Base-by-base conservation (phyloP, 1,140 invertebrate genomes). In the Listronotus bonariensis region DNA sequence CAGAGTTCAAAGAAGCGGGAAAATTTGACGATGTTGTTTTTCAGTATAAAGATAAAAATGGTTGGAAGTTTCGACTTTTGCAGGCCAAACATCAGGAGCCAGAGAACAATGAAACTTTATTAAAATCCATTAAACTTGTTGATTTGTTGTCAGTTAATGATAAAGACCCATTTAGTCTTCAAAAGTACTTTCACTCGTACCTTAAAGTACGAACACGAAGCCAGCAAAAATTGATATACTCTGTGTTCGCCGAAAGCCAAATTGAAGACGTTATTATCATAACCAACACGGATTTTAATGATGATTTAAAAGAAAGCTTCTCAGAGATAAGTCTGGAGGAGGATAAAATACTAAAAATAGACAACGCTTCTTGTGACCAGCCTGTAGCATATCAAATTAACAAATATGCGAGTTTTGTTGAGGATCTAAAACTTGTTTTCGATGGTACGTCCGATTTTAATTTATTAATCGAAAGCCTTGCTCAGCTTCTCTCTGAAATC, bases 181-280 rank as follows among this genome's bases (percentile, higher is more conserved):
- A 48, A 10, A 48, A 48, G 26, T 48, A 48, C 18, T 48, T 48
- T 26, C 45, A 26, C 18, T 48, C 45, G 1, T 48, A 48, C 45
- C 15, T 48, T 48, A 48, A 20, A 48, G 18, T 48, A 8, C 20
- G 7, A 17, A 15, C 6, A 9, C 15, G 18, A 12, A 18, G 45
- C 10, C 10, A 7, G 15, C 6, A 18, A 18, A 48, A 48, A 26
- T 48, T 17, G 3, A 7, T 12, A 3, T 48, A 48, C 26, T 48
- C 45, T 17, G 18, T 48, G 4, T 48, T 48, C 18, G 5, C 45
- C 1, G 15, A 20, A 6, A 20, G 45, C 26, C 14, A 48, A 26
- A 48, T 48, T 4, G 52, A 54, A n/a, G 49, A 52, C 12, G 15
- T 54, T 17, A 14, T 54, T 41, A 6, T 54, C 6, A 2, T 54